Conservation (phyloP, 2,797 vertebrate genomes). For the Clarias platycephalus region DNA sequence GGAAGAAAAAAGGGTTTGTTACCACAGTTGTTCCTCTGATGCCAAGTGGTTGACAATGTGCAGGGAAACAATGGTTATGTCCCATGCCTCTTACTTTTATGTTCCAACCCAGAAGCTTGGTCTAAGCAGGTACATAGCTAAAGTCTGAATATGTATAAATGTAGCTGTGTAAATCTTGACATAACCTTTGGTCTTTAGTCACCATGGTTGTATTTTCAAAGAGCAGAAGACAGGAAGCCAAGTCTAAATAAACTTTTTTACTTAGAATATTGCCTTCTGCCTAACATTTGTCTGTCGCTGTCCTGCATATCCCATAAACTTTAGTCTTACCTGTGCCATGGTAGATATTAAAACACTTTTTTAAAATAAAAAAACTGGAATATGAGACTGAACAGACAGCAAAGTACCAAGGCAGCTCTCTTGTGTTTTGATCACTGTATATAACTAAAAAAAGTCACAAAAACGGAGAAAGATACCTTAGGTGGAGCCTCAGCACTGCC, state of each 20-base stretch:
- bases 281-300: background rate
- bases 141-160: background rate
- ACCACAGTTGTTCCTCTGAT: background rate
- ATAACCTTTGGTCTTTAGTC: background rate
- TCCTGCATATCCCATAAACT: background rate
- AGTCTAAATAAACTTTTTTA: background rate
- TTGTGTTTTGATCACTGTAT: slow-evolving; percentile 9
- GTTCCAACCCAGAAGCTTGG: background rate
- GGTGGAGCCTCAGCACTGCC: slow-evolving; percentile 79
- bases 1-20: background rate
- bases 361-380: background rate
- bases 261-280: background rate
- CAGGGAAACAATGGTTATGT: background rate
- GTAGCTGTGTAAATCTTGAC: background rate
- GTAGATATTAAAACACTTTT: background rate
- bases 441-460: background rate
- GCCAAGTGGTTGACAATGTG: background rate
- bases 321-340: background rate
- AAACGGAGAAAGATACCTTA: slow-evolving; percentile 73
- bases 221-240: background rate
- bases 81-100: background rate
- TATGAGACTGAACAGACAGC: background rate
- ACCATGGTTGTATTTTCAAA: background rate
- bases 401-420: background rate
- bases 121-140: background rate